A percentile compares a stretch with the other conserved stretches of the same genome.
phyloP scores from a whole-genome alignment of 2,888 invertebrate species.

The Opisthograptis luteolata region DNA sequence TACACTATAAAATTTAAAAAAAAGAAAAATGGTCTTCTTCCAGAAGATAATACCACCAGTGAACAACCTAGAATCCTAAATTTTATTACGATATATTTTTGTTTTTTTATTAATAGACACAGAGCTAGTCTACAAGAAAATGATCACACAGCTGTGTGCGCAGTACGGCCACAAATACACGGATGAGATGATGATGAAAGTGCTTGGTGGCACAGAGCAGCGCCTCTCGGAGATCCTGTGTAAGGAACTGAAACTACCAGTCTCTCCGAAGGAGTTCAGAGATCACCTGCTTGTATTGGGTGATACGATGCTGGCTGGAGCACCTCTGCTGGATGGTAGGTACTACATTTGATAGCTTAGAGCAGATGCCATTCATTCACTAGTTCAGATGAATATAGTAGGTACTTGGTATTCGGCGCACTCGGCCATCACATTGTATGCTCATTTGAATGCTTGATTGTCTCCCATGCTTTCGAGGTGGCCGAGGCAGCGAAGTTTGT shows the following conservation, averaged over 20 bases:
- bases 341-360: conserved; percentile 4
- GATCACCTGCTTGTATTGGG: conserved; percentile 85
- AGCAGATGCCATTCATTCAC: too few species aligned
- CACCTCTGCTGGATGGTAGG: conserved; percentile 88
- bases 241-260: conserved; percentile 87
- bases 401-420: too few species aligned
- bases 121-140: conserved; percentile 90
- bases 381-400: too few species aligned
- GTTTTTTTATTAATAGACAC: conserved; percentile 85
- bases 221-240: conserved; percentile 88
- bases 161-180: conserved; percentile 91
- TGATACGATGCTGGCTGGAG: conserved; percentile 84
- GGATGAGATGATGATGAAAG: conserved; percentile 89
- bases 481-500: too few species aligned
- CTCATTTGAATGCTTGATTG: too few species aligned
- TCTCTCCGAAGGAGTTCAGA: conserved; percentile 87
- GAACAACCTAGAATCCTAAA: too few species aligned
- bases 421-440: too few species aligned
- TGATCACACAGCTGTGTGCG: conserved; percentile 87
- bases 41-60: too few species aligned
- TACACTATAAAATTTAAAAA: too few species aligned
- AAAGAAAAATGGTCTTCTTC: too few species aligned
- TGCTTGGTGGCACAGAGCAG: conserved; percentile 90
- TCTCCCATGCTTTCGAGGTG: too few species aligned
- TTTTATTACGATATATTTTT: conserved; percentile 2